Conservation (phyloP, 2,797 vertebrate species). For the Coreius guichenoti region DNA sequence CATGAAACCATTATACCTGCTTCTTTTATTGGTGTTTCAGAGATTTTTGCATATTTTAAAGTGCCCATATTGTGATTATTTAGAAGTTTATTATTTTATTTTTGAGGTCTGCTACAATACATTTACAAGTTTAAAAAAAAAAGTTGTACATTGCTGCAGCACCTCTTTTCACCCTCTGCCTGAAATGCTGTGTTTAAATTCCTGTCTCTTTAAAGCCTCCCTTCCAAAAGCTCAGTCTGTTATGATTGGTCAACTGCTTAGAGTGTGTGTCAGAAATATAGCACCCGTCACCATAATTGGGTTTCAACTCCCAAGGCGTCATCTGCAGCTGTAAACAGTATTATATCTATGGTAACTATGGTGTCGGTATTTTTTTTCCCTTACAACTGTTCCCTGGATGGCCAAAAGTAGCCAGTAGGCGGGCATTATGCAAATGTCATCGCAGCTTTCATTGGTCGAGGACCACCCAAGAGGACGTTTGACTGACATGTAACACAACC, state of each 20-base stretch:
- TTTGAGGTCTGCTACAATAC: neutral
- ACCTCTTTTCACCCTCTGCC: neutral
- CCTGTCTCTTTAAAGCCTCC: neutral
- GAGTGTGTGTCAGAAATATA: neutral
- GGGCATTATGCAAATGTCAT: no score
- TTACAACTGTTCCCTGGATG: no score
- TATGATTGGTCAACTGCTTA: neutral
- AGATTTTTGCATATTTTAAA: neutral
- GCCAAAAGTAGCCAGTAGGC: neutral
- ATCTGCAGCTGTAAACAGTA: neutral
- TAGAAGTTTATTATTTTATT: neutral
- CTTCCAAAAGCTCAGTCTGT: neutral
- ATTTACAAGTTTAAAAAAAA: neutral
- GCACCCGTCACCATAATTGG: neutral
- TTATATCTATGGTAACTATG: neutral
- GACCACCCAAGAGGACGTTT: no score
- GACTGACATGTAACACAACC: neutral
- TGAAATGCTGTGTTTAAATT: neutral
- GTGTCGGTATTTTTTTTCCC: neutral
- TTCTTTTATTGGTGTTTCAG: neutral
- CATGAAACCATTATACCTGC: neutral
- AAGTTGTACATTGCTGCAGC: neutral
- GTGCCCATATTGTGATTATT: neutral
- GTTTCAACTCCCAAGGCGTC: neutral
- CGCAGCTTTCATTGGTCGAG: no score